These are phyloP conservation scores for Pagrus major DNA, from an alignment of 2,113 vertebrate species.

Conservation along the genomic window DNA sequence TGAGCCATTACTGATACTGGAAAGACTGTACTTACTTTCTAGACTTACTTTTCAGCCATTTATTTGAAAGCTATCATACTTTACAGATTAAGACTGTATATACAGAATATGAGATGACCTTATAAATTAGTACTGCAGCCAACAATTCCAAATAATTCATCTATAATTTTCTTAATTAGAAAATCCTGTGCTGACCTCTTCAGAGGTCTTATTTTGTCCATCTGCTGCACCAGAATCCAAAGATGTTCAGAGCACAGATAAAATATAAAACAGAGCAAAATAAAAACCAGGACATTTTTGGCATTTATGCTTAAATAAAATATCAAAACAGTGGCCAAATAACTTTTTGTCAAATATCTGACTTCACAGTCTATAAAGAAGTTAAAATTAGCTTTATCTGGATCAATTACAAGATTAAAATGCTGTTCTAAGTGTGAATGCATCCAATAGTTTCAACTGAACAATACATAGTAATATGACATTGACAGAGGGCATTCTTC, in stretches of 20 bases:
- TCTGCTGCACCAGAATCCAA: not conserved
- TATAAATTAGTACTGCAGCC: not conserved
- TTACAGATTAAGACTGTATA: not conserved
- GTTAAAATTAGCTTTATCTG: not conserved
- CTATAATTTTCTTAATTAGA: not conserved
- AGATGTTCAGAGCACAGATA: too few relatives aligned
- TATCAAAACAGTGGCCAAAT: too few relatives aligned
- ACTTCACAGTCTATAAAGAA: not conserved
- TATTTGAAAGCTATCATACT: not conserved
- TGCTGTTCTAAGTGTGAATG: not conserved
- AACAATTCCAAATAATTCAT: not conserved
- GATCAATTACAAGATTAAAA: not conserved
- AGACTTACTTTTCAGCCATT: not conserved
- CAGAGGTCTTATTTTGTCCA: not conserved
- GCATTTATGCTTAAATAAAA: too few relatives aligned
- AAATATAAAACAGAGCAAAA: too few relatives aligned
- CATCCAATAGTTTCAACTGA: too few relatives aligned
- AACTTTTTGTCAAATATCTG: too few relatives aligned
- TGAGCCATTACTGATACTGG: too few relatives aligned
- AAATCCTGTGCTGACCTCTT: not conserved
- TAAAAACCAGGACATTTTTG: too few relatives aligned
- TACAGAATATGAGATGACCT: not conserved
- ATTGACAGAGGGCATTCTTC: not conserved
- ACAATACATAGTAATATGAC: not conserved
- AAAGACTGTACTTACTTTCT: too few relatives aligned